Conservation (phyloP, 2,888 invertebrate genomes). For the Sericinus montela region DNA sequence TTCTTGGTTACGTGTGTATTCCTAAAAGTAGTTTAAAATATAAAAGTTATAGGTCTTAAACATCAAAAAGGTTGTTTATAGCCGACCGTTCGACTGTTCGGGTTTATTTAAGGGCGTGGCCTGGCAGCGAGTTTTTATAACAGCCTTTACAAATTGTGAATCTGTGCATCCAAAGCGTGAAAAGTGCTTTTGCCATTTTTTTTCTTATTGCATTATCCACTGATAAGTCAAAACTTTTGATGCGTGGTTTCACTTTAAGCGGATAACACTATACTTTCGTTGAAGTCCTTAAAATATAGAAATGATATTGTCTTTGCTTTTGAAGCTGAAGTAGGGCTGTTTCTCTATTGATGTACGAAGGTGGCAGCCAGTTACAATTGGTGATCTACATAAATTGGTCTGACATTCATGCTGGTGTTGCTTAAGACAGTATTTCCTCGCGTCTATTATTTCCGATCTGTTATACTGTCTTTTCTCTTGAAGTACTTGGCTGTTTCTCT, state of each 20-base stretch:
- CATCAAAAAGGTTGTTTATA: slow-evolving; percentile 17
- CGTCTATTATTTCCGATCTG: too few species aligned
- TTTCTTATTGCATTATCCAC: slow-evolving; percentile 14
- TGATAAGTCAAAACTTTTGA: slow-evolving; percentile 15
- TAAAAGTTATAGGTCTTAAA: slow-evolving; percentile 17
- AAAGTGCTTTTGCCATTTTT: slow-evolving; percentile 23
- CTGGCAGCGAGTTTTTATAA: slow-evolving; percentile 25
- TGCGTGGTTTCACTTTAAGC: not conserved
- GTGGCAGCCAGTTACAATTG: too few species aligned
- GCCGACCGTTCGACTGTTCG: slow-evolving; percentile 11
- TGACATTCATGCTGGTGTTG: too few species aligned
- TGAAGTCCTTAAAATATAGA: too few species aligned
- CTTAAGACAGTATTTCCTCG: too few species aligned
- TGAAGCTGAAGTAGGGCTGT: too few species aligned
- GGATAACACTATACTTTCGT: not conserved
- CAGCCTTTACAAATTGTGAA: slow-evolving; percentile 33
- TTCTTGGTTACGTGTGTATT: not conserved
- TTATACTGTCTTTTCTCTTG: too few species aligned
- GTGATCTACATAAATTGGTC: too few species aligned
- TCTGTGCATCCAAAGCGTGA: slow-evolving; percentile 32
- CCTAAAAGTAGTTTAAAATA: slow-evolving; percentile 5
- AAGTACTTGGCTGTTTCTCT: too few species aligned
- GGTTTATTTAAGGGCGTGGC: slow-evolving; percentile 27
- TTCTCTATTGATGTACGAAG: too few species aligned
- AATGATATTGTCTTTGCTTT: too few species aligned